Conservation (phyloP, 2,113 vertebrate genomes). For the Archocentrus centrarchus region DNA sequence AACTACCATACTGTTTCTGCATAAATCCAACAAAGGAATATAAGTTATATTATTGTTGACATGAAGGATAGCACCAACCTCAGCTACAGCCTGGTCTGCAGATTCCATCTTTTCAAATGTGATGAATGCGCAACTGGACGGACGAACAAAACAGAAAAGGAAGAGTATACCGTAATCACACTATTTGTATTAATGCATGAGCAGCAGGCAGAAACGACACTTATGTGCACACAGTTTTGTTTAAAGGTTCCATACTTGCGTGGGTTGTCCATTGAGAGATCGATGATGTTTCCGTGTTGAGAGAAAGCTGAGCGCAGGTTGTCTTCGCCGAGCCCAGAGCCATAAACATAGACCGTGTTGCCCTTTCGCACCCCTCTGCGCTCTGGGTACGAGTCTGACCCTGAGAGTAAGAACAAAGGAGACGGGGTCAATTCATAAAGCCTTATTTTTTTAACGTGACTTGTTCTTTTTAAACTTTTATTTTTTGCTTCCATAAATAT, state of each 20-base stretch:
- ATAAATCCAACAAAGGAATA: neutral
- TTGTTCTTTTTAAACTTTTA: neutral
- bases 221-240: neutral
- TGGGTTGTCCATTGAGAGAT: slow-evolving; percentile 90
- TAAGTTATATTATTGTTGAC: neutral
- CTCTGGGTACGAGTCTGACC: slow-evolving; percentile 90
- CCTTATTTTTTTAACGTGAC: neutral
- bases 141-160: neutral
- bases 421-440: neutral
- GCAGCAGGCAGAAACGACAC: neutral
- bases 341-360: slow-evolving; percentile 91
- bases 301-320: slow-evolving; percentile 86
- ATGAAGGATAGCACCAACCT: slow-evolving; percentile 78
- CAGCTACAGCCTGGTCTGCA: slow-evolving; percentile 89
- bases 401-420: slow-evolving; percentile 59
- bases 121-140: slow-evolving; percentile 89
- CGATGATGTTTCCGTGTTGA: slow-evolving; percentile 90
- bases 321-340: slow-evolving; percentile 86
- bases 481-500: neutral
- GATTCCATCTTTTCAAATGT: slow-evolving; percentile 95
- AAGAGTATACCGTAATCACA: fast-evolving
- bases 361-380: slow-evolving; percentile 87
- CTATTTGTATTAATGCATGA: neutral
- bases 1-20: neutral
- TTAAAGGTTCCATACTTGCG: slow-evolving; percentile 82